Base-by-base conservation (phyloP, 2,888 invertebrate species). In the Tenthredo livida region DNA sequence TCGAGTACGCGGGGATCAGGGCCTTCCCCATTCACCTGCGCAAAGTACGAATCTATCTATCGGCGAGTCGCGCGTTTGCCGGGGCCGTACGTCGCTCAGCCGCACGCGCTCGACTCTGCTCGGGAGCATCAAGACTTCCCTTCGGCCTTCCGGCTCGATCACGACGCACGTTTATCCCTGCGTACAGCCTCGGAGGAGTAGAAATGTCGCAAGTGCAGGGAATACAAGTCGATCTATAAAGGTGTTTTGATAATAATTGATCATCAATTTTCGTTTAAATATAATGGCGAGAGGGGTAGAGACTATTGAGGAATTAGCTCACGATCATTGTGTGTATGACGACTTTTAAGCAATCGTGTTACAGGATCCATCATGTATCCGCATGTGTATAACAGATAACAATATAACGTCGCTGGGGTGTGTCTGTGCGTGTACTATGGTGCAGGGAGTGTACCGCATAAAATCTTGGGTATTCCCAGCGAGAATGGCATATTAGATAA, bases 21-120 rank as follows among this genome's bases (percentile, higher is more conserved):
- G 21, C 21, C 61, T 21, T 61, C 29, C 61, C 80, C 80, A 61
- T 80, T 80, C 80, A 80, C 80, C 80, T 80, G 80, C 80, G 80
- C 80, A 21, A 58, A 37, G 61, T 40, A 37, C 61, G 37, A 80
- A 80, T 80, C 21, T 58, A 77, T 77, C 77, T 80, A 80, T 80
- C 77, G 77, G 29, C 77, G 54, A 10, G 29, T 77, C 25, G 50
- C 25, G 50, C 72, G 40, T 43, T 43, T 50, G 47, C 6, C 1
- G n/a, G n/a, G n/a, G n/a, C n/a, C n/a, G n/a, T n/a, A n/a, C 43
- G 43, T 25, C 73, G 73, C 43, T 12, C 73, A 47, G 75, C 43
- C 77, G 77, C 77, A 50, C 29, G 50, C 50, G 54, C 77, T 77
- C 50, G 54, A 29, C 77, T 25, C 50, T 37, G 17, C 29, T 33